Evolutionary conservation across 2,888 invertebrate species (phyloP), one percentile per base, ranked within the genome.

Genomic region (Eupithecia subumbrata): DNA sequence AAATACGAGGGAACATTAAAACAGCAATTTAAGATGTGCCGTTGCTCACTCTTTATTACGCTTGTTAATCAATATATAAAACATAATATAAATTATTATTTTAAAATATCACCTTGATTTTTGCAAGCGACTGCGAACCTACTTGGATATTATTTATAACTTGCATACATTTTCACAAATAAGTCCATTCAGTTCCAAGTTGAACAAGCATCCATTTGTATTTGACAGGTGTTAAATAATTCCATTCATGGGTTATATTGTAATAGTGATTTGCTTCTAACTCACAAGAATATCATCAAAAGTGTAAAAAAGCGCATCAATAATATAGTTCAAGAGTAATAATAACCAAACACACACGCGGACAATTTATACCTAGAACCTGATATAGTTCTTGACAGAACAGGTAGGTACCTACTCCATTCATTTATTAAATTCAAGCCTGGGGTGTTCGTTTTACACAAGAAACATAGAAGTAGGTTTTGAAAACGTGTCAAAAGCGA

Each of bases 41-140:
- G 89, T 92, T 91, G 93, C 92, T 94, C 94, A 93, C 93, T 94
- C 94, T 95, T 95, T 95, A 95, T 94, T 95, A 94, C 92, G 91
- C 89, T 91, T 93, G 94, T 94, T 94, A 94, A 93, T 94, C 90
- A 91, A 90, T 93, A 93, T 90, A 90, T 90, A 91, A 94, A 91
- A 92, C 92, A 93, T 91, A 93, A 93, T 91, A 93, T 91, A 92
- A 92, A 92, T 92, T 90, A 92, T 92, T 89, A 91, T 91, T 93
- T 78, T 67, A 67, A 91, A 93, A 92, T 92, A 93, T 92, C 92
- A 93, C 92, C 92, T 89, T 87, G 89, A 87, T 88, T 85, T 87
- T 88, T 85, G 86, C 88, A 84, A 86, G 83, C 87, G 80, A 80
- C 84, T 84, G 88, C 88, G 84, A 86, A 87, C 87, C 86, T 81